These are phyloP conservation scores for Podotricha telesiphe DNA, from an alignment of 2,888 invertebrate species.

Conservation along the genomic window DNA sequence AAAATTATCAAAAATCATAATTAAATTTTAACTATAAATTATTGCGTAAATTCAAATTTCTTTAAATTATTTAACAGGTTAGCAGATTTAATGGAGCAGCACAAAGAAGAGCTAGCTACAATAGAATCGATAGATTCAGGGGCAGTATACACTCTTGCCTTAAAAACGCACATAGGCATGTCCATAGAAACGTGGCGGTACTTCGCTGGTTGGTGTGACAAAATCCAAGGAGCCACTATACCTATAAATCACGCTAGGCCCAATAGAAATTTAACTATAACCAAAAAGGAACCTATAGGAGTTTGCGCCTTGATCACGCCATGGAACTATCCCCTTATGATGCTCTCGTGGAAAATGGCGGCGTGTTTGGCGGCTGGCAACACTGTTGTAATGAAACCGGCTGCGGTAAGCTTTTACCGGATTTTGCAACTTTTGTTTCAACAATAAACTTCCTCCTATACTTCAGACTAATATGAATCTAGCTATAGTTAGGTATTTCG, in stretches of 20 bases:
- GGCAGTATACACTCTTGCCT: conserved; percentile 97
- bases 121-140: conserved; percentile 97
- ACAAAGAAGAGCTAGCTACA: conserved; percentile 97
- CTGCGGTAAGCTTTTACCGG: conserved; percentile 85
- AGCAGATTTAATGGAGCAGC: conserved; percentile 97
- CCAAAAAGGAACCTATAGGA: conserved; percentile 95
- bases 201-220: conserved; percentile 98
- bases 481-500: too few species aligned
- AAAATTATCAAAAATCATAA: too few species aligned
- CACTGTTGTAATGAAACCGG: conserved; percentile 97
- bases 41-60: background rate
- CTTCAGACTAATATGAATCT: too few species aligned
- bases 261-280: conserved; percentile 92
- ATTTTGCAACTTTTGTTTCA: too few species aligned
- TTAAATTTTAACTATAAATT: too few species aligned
- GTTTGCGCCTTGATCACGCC: conserved; percentile 97
- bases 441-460: too few species aligned
- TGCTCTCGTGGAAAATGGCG: conserved; percentile 99
- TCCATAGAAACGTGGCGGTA: conserved; percentile 98
- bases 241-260: conserved; percentile 96
- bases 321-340: conserved; percentile 99
- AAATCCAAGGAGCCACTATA: conserved; percentile 95
- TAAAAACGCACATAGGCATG: conserved; percentile 99
- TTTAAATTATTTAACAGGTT: conserved; percentile 78
- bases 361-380: conserved; percentile 98